Evolutionary conservation across 2,113 vertebrate species (phyloP).

Genomic region (Gymnocephalus cernua): DNA sequence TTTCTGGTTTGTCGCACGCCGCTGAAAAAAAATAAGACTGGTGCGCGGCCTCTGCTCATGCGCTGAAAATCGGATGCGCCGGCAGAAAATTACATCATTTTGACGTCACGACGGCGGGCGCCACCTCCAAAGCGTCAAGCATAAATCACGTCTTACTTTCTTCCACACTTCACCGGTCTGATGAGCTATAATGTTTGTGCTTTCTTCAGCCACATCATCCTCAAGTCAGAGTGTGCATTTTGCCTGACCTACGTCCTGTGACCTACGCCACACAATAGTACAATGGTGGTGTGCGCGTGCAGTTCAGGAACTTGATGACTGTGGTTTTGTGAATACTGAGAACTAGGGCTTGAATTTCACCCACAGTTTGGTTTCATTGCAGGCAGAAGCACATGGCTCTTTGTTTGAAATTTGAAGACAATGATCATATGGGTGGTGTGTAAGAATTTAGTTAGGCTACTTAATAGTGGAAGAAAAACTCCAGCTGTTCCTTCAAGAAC

Average conservation of each 20-base stretch:
- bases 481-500: constrained; percentile 8
- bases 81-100: too few relatives aligned
- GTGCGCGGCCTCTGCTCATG: too few relatives aligned
- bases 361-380: background rate
- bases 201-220: constrained; percentile 3
- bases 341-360: background rate
- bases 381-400: background rate
- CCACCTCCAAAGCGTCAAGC: too few relatives aligned
- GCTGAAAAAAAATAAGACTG: too few relatives aligned
- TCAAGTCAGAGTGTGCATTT: background rate
- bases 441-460: constrained; percentile 1
- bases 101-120: too few relatives aligned
- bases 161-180: constrained; percentile 7
- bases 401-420: background rate
- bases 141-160: too few relatives aligned
- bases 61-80: too few relatives aligned
- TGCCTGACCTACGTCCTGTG: too few relatives aligned
- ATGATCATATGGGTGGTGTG: constrained; percentile 8
- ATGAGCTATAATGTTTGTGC: constrained; percentile 49
- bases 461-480: constrained; percentile 7
- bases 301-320: background rate
- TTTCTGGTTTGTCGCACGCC: too few relatives aligned
- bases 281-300: background rate
- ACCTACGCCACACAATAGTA: background rate
- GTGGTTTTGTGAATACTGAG: background rate